Evolutionary conservation across 2,888 invertebrate genomes (phyloP).

Genomic region (Andrena minutula): DNA sequence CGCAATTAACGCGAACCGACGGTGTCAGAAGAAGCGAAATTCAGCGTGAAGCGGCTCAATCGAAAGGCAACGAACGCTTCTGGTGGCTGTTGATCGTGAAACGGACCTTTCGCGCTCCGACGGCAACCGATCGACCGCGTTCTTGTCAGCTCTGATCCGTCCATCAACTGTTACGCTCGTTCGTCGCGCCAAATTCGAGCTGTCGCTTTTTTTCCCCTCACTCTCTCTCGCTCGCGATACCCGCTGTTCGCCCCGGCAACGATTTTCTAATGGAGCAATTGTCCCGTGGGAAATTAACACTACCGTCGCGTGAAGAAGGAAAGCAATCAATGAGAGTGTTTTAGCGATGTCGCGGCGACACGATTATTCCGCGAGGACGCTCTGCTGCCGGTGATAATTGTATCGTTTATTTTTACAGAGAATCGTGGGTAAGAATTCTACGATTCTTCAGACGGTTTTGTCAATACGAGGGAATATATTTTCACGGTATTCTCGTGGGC

Average conservation of each 20-base stretch:
- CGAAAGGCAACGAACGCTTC: conserved; percentile 55
- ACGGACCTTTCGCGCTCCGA: conserved; percentile 65
- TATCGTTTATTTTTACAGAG: conserved; percentile 5
- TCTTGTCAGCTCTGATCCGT: conserved; percentile 17
- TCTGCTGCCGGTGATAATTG: not conserved
- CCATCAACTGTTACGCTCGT: conserved; percentile 11
- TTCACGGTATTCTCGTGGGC: conserved; percentile 32
- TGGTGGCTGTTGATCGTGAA: not conserved
- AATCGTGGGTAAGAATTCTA: too few species aligned
- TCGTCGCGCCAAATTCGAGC: not conserved
- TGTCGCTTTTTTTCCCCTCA: not conserved
- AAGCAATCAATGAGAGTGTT: conserved; percentile 13
- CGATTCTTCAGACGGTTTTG: not conserved
- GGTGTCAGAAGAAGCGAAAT: conserved; percentile 72
- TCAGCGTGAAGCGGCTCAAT: conserved; percentile 75
- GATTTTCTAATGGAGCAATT: conserved; percentile 44
- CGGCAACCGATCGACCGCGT: conserved; percentile 56
- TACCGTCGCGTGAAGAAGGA: not conserved
- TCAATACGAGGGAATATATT: conserved; percentile 32
- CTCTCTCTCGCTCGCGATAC: not conserved
- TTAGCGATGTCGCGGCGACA: not conserved
- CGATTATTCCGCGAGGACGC: too few species aligned
- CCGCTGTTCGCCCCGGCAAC: not conserved
- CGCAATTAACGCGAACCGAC: conserved; percentile 74
- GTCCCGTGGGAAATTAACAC: conserved; percentile 22